Conservation (phyloP, 2,113 vertebrate genomes). For the Ascaphus truei region DNA sequence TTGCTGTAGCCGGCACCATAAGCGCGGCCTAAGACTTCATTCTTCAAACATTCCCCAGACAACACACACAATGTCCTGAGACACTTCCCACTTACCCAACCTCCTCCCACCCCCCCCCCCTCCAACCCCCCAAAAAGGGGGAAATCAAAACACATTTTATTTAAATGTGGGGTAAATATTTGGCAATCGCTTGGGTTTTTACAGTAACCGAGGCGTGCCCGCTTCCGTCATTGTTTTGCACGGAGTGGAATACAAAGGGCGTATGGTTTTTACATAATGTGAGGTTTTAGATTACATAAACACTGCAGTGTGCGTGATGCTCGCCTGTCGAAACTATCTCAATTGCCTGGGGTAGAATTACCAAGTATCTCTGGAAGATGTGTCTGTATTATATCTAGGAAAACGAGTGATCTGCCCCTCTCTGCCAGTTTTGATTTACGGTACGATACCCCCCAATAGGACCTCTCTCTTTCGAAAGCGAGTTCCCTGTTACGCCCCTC, state of each 20-base stretch:
- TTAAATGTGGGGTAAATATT: slow-evolving; percentile 20
- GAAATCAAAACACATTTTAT: not conserved
- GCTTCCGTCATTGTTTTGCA: slow-evolving; percentile 27
- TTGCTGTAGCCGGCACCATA: too few species aligned
- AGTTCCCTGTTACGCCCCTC: too few species aligned
- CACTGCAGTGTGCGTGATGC: slow-evolving; percentile 26
- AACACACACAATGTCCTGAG: too few species aligned
- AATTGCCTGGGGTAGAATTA: slow-evolving; percentile 34
- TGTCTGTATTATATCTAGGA: slow-evolving; percentile 27
- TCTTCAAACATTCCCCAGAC: too few species aligned
- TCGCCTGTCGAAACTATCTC: slow-evolving; percentile 36
- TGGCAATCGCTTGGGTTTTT: slow-evolving; percentile 18
- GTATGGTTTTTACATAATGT: slow-evolving; percentile 36
- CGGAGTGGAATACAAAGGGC: slow-evolving; percentile 34
- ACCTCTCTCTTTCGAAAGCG: too few species aligned
- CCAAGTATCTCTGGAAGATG: slow-evolving; percentile 20
- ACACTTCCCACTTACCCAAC: too few species aligned
- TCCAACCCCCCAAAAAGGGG: not conserved
- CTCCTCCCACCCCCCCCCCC: too few species aligned
- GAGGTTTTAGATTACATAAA: slow-evolving; percentile 36
- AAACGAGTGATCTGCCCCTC: slow-evolving; percentile 16
- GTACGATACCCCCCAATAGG: too few species aligned
- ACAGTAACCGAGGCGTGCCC: slow-evolving; percentile 28
- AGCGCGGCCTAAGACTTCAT: too few species aligned
- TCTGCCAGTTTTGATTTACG: slow-evolving; percentile 16